Evolutionary conservation across 2,113 vertebrate species (phyloP).

Genomic region (Chlorodrepanis virens): DNA sequence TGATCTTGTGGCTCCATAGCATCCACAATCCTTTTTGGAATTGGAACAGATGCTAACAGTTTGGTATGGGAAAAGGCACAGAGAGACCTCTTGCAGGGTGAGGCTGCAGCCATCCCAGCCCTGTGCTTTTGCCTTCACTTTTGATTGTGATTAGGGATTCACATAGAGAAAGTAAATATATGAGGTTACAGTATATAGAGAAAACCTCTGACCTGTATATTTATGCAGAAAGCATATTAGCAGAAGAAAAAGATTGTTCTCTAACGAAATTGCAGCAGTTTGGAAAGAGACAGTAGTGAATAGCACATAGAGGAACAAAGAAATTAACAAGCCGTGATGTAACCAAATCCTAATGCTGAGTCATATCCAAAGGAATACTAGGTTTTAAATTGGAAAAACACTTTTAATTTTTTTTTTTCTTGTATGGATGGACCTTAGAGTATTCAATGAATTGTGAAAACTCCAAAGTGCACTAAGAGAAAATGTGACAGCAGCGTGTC

Average conservation of each 20-base stretch:
- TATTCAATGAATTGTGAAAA: neutral
- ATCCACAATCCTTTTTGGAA: neutral
- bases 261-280: neutral
- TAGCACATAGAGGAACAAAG: neutral
- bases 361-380: neutral
- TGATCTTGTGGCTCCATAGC: neutral
- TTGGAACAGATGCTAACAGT: neutral
- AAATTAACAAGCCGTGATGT: neutral
- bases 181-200: neutral
- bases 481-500: accelerated
- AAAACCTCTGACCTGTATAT: neutral
- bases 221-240: neutral
- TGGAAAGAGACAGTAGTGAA: neutral
- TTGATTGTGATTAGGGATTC: neutral
- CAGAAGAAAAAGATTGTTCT: neutral
- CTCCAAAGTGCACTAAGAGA: neutral
- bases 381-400: neutral
- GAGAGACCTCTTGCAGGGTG: accelerated
- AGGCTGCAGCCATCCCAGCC: neutral
- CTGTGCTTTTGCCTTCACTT: neutral
- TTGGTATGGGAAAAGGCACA: accelerated
- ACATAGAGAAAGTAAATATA: neutral
- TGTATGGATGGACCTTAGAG: neutral
- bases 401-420: neutral
- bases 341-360: neutral